These are phyloP conservation scores for Manis javanica DNA, from an alignment of 2,797 vertebrate species.

Conservation along the genomic window DNA sequence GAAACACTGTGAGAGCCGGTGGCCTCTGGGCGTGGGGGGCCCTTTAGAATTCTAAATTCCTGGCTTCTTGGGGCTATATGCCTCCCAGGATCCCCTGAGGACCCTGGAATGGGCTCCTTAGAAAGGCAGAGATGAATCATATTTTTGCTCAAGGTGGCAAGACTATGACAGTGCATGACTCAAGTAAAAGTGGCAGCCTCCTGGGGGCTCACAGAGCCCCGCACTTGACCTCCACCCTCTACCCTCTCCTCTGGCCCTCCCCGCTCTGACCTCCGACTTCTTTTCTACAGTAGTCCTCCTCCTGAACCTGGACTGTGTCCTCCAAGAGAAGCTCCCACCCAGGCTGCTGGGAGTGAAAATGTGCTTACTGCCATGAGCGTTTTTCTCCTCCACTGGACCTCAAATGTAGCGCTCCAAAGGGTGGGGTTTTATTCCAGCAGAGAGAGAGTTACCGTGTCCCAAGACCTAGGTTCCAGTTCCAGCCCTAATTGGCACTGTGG, in stretches of 20 bases:
- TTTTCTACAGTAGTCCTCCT: background rate
- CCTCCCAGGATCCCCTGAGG: background rate
- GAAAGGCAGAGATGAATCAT: background rate
- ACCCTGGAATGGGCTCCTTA: background rate
- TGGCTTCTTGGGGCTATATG: background rate
- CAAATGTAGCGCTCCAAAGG: rapidly evolving
- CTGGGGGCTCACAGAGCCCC: background rate
- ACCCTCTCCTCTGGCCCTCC: background rate
- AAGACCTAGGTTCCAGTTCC: background rate
- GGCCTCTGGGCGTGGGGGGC: background rate
- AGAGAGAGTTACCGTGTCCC: background rate
- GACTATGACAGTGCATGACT: background rate
- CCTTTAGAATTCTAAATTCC: background rate
- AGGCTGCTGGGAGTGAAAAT: background rate
- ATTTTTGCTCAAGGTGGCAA: background rate
- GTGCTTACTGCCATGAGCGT: rapidly evolving
- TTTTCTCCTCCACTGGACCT: background rate
- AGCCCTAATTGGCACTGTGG: background rate
- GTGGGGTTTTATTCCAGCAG: background rate
- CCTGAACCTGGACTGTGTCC: background rate
- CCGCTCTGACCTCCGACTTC: background rate
- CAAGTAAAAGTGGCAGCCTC: background rate
- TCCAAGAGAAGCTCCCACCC: background rate
- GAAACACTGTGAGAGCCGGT: background rate
- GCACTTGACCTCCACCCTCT: background rate